Conservation (phyloP, 2,797 vertebrate species). For the Lacerta agilis region DNA sequence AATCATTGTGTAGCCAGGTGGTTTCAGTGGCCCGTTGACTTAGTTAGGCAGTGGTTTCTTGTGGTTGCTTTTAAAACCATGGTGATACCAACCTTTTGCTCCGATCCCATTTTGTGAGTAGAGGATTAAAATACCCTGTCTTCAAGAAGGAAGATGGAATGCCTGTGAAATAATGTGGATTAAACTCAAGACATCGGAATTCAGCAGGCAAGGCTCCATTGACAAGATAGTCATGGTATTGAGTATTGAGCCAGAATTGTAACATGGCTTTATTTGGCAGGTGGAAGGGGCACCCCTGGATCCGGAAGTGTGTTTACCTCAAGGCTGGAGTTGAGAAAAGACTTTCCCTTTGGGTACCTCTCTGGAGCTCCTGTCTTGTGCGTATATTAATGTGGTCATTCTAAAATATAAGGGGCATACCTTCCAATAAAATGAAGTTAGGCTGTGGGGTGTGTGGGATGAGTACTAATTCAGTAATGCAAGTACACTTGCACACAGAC, state of each 20-base stretch:
- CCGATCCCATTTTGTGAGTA: neutral
- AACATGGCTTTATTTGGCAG: slow-evolving; percentile 44
- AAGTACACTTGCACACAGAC: too few relatives aligned
- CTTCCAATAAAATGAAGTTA: neutral
- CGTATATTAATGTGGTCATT: slow-evolving; percentile 13
- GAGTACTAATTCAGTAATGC: neutral
- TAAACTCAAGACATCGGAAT: neutral
- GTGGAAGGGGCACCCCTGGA: slow-evolving; percentile 30
- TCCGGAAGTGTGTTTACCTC: slow-evolving; percentile 36
- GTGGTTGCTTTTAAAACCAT: neutral
- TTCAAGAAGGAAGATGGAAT: neutral
- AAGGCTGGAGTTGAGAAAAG: slow-evolving; percentile 32
- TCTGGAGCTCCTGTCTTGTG: slow-evolving; percentile 30
- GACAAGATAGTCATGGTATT: neutral
- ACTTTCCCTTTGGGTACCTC: slow-evolving; percentile 30
- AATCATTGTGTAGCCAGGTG: neutral
- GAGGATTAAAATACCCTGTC: neutral
- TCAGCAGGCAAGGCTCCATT: neutral
- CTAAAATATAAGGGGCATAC: neutral
- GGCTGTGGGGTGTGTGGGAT: neutral
- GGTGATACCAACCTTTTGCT: neutral
- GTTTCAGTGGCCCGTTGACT: neutral
- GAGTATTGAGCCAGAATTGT: slow-evolving; percentile 24
- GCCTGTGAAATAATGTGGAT: neutral
- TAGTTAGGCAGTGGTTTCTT: too few relatives aligned